phyloP scores from a whole-genome alignment of 1,140 invertebrate genomes.

The Bombus pascuorum region DNA sequence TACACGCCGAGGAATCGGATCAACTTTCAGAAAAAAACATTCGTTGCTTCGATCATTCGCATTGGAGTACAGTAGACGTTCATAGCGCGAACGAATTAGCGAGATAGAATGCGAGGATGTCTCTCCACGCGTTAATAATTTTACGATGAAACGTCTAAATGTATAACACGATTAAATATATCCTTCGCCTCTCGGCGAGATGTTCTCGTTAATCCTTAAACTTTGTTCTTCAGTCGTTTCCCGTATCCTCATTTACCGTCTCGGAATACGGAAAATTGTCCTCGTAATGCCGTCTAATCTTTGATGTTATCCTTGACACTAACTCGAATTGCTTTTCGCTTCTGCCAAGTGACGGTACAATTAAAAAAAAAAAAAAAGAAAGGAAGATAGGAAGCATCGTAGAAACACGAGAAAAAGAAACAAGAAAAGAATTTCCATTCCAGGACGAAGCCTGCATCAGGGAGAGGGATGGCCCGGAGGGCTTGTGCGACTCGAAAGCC shows the following conservation, averaged over 20 bases:
- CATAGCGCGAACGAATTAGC: background rate
- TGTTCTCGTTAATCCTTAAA: too few relatives aligned
- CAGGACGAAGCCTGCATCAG: slow-evolving; percentile 76
- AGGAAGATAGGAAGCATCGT: too few relatives aligned
- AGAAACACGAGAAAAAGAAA: background rate
- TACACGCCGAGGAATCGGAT: background rate
- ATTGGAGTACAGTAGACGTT: background rate
- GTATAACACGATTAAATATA: background rate
- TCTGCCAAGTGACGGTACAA: background rate
- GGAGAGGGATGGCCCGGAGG: slow-evolving; percentile 74
- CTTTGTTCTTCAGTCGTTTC: background rate
- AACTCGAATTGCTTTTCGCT: too few relatives aligned
- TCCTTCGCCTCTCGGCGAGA: background rate
- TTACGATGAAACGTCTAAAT: background rate
- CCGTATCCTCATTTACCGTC: too few relatives aligned
- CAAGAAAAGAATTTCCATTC: slow-evolving; percentile 33
- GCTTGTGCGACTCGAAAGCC: slow-evolving; percentile 74
- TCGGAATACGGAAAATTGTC: background rate
- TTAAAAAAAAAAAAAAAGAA: too few relatives aligned
- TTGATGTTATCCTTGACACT: too few relatives aligned
- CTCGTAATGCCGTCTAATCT: background rate
- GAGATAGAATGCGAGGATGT: background rate
- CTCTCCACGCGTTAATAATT: background rate
- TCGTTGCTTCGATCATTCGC: background rate
- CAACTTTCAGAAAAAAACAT: background rate